These are phyloP conservation scores for Xylota sylvarum DNA, from an alignment of 2,888 invertebrate genomes.

Conservation along the genomic window DNA sequence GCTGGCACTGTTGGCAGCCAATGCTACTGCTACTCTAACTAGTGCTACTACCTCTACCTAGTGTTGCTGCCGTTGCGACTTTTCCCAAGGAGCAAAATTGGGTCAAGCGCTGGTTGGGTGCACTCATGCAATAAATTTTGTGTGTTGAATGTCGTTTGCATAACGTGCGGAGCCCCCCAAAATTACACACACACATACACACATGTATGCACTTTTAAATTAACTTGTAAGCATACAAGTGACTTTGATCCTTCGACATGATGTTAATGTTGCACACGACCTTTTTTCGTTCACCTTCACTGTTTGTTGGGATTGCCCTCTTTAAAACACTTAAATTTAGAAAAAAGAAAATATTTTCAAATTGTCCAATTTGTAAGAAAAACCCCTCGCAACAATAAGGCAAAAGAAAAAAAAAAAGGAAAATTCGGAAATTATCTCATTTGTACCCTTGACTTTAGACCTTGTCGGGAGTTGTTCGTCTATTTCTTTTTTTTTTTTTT, in stretches of 20 bases:
- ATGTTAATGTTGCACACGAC: slow-evolving; percentile 30
- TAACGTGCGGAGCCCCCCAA: slow-evolving; percentile 16
- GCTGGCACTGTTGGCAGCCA: slow-evolving; percentile 58
- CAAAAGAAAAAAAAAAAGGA: slow-evolving; percentile 7
- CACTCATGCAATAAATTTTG: slow-evolving; percentile 66
- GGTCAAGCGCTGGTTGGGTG: slow-evolving; percentile 72
- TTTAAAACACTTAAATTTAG: slow-evolving; percentile 21
- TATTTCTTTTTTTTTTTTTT: slow-evolving; percentile 31
- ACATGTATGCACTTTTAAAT: slow-evolving; percentile 28
- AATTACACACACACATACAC: slow-evolving; percentile 14
- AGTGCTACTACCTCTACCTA: not conserved
- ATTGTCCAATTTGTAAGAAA: slow-evolving; percentile 59
- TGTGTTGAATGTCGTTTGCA: slow-evolving; percentile 71
- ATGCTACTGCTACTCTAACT: slow-evolving; percentile 19
- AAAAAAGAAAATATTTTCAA: slow-evolving; percentile 49
- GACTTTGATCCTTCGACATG: slow-evolving; percentile 62
- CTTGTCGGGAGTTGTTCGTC: slow-evolving; percentile 33
- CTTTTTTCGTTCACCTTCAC: slow-evolving; percentile 18
- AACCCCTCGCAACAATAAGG: slow-evolving; percentile 21
- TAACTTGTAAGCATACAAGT: slow-evolving; percentile 44
- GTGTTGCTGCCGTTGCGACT: slow-evolving; percentile 39
- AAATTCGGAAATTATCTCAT: slow-evolving; percentile 56
- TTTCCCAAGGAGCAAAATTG: slow-evolving; percentile 64
- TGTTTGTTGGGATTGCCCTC: slow-evolving; percentile 2
- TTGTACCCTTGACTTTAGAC: slow-evolving; percentile 64